Percentiles rank a stretch among this genome's conserved stretches.
Evolutionary conservation across 2,797 vertebrate species (phyloP).

Genomic region (Pseudochromis fuscus): DNA sequence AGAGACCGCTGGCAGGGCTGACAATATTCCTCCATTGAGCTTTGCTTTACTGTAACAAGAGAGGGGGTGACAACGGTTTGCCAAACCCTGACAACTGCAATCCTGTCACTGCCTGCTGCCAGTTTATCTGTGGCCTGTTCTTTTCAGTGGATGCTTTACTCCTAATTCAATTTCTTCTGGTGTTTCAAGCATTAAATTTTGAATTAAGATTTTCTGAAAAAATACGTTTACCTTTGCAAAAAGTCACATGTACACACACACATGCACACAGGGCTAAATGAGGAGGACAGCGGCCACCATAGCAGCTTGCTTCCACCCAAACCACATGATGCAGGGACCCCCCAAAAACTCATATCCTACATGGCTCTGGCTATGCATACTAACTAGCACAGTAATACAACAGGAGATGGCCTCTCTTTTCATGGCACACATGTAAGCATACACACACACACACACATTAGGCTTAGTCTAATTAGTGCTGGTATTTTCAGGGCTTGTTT

Average conservation of each 20-base stretch:
- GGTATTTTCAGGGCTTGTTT: slow-evolving; percentile 86
- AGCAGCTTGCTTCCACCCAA: slow-evolving; percentile 37
- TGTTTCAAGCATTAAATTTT: slow-evolving; percentile 66
- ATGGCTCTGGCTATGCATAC: slow-evolving; percentile 64
- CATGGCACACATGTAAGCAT: slow-evolving; percentile 54
- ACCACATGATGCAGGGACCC: slow-evolving; percentile 70
- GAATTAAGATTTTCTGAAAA: slow-evolving; percentile 46
- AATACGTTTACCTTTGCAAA: slow-evolving; percentile 38
- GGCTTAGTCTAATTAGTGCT: slow-evolving; percentile 81
- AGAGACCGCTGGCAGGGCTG: slow-evolving; percentile 61
- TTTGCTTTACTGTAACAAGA: slow-evolving; percentile 73
- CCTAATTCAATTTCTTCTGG: slow-evolving; percentile 64
- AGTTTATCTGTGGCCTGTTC: slow-evolving; percentile 59
- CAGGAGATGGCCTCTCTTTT: slow-evolving; percentile 67
- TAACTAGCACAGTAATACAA: slow-evolving; percentile 67
- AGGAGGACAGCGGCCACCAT: slow-evolving; percentile 38
- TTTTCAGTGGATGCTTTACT: slow-evolving; percentile 46
- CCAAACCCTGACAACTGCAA: slow-evolving; percentile 75
- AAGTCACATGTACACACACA: slow-evolving; percentile 12
- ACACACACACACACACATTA: slow-evolving; percentile 53
- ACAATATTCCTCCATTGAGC: slow-evolving; percentile 66
- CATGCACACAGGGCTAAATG: slow-evolving; percentile 12
- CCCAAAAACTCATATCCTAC: slow-evolving; percentile 65
- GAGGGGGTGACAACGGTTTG: slow-evolving; percentile 66
- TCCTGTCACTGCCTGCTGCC: slow-evolving; percentile 67